Conservation (phyloP, 2,797 vertebrate species). For the Lithobates sylvaticus region DNA sequence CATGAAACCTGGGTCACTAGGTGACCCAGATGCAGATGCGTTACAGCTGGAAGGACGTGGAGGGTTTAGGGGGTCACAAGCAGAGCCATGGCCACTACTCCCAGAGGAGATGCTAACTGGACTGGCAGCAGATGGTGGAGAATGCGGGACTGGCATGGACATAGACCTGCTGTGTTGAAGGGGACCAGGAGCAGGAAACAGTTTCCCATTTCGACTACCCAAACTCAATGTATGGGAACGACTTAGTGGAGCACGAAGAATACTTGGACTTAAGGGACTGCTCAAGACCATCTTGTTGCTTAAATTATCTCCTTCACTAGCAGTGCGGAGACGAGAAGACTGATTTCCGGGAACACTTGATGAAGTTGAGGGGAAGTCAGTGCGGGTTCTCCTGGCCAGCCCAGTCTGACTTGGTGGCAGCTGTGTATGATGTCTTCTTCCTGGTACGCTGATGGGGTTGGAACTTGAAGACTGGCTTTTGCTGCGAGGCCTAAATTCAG, state of each 20-base stretch:
- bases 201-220: constrained; percentile 67
- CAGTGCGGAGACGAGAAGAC: constrained; percentile 87
- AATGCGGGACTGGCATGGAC: constrained; percentile 90
- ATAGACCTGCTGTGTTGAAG: constrained; percentile 92
- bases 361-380: constrained; percentile 78
- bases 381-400: constrained; percentile 86
- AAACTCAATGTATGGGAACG: constrained; percentile 85
- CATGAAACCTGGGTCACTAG: constrained; percentile 91
- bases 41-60: constrained; percentile 89
- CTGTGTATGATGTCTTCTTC: constrained; percentile 88
- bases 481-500: constrained; percentile 95
- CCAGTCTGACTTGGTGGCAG: constrained; percentile 94
- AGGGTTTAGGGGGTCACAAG: constrained; percentile 66
- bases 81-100: constrained; percentile 79
- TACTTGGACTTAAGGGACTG: constrained; percentile 89
- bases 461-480: constrained; percentile 91
- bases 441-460: constrained; percentile 92
- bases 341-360: constrained; percentile 19
- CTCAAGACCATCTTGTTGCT: constrained; percentile 82
- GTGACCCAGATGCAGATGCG: constrained; percentile 91
- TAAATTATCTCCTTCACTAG: constrained; percentile 90
- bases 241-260: constrained; percentile 83
- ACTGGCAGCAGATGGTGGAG: constrained; percentile 84
- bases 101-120: constrained; percentile 84
- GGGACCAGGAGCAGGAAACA: constrained; percentile 70